phyloP scores from a whole-genome alignment of 1,140 invertebrate genomes.

The Dolichoris vasculosae region DNA sequence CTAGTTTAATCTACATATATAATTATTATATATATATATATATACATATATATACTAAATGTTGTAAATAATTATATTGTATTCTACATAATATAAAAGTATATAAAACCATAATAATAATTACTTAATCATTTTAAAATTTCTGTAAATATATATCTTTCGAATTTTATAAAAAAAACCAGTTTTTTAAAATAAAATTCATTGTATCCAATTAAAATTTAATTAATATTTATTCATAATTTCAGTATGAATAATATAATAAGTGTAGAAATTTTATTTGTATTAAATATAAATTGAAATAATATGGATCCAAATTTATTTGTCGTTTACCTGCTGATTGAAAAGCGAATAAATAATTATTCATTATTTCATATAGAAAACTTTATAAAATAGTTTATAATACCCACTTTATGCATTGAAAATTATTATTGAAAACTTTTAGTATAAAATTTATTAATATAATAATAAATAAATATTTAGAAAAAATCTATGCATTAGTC shows the following conservation, averaged over 20 bases:
- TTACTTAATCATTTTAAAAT: slow-evolving; percentile 1
- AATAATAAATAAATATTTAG: slow-evolving; percentile 29
- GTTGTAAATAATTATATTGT: slow-evolving; percentile 1
- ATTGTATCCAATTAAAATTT: slow-evolving; percentile 15
- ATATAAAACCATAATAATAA: not conserved
- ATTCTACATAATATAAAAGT: slow-evolving; percentile 9
- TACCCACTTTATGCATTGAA: not conserved
- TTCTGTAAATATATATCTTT: not conserved
- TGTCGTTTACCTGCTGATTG: not conserved
- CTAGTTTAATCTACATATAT: no score
- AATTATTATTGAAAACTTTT: not conserved
- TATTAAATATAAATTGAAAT: slow-evolving; percentile 22
- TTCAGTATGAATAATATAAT: slow-evolving; percentile 1
- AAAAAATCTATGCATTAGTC: slow-evolving; percentile 30
- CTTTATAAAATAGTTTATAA: not conserved
- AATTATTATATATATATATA: no score
- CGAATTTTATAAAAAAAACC: not conserved
- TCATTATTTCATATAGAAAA: not conserved
- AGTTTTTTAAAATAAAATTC: not conserved
- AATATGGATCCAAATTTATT: slow-evolving; percentile 6
- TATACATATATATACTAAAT: not conserved
- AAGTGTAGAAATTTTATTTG: slow-evolving; percentile 17
- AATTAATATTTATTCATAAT: slow-evolving; percentile 11
- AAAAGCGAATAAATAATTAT: slow-evolving; percentile 21
- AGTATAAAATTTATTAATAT: not conserved